phyloP scores from a whole-genome alignment of 2,797 vertebrate genomes.

The Anguilla pacifica region DNA sequence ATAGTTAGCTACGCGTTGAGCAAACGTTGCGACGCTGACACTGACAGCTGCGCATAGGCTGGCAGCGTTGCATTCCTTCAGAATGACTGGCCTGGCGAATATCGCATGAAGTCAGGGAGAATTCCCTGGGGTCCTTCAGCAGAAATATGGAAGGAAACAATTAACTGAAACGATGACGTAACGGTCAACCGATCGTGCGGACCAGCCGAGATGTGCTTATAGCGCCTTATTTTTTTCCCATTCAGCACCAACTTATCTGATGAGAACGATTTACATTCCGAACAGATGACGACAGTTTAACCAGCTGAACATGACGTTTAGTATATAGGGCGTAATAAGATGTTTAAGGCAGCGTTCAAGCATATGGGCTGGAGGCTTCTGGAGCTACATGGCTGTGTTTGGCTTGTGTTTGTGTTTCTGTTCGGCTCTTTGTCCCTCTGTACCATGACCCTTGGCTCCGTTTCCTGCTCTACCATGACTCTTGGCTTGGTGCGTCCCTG shows the following conservation, averaged over 20 bases:
- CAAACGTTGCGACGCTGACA: conserved; percentile 47
- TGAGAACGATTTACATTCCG: background rate
- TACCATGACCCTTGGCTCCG: background rate
- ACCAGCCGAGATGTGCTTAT: conserved; percentile 62
- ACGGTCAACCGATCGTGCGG: conserved; percentile 51
- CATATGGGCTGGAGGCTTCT: background rate
- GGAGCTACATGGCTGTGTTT: background rate
- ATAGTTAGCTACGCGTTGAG: conserved; percentile 58
- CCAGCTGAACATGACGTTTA: background rate
- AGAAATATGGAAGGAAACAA: conserved; percentile 67
- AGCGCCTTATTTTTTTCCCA: conserved; percentile 34
- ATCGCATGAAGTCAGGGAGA: conserved; percentile 63
- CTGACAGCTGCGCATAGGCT: conserved; percentile 56
- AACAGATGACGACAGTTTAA: background rate
- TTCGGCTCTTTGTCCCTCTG: background rate
- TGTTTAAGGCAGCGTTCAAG: background rate
- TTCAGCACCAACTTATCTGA: background rate
- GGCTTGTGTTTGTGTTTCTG: background rate
- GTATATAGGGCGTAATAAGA: background rate
- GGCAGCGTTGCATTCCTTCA: conserved; percentile 61
- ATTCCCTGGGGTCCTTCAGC: conserved; percentile 28
- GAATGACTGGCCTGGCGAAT: conserved; percentile 47
- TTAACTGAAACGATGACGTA: conserved; percentile 67
- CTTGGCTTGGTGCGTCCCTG: background rate
- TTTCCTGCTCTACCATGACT: background rate